A percentile compares a stretch with the other conserved stretches of the same genome.
These are phyloP conservation scores for Liopterus haemorrhoidalis DNA, from an alignment of 2,888 invertebrate species.

Conservation along the genomic window DNA sequence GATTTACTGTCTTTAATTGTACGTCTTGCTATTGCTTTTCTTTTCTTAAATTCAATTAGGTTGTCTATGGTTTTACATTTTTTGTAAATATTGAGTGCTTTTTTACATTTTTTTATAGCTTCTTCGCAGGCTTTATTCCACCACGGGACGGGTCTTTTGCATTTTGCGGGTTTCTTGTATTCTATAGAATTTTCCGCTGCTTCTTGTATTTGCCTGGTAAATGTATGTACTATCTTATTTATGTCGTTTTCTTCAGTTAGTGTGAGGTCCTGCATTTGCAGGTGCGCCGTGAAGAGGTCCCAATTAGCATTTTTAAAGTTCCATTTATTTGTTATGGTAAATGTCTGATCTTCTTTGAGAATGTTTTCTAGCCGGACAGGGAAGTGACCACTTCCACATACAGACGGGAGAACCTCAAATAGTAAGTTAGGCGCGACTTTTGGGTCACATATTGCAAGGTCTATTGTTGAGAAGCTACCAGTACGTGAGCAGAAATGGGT, in stretches of 20 bases:
- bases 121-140: not conserved
- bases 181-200: too few relatives aligned
- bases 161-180: too few relatives aligned
- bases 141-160: not conserved
- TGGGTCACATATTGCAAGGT: too few relatives aligned
- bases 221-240: not conserved
- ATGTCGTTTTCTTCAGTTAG: too few relatives aligned
- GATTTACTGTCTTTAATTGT: not conserved
- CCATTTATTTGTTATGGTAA: not conserved
- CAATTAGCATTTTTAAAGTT: not conserved
- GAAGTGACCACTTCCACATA: too few relatives aligned
- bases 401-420: too few relatives aligned
- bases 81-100: not conserved
- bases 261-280: too few relatives aligned
- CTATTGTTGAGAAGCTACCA: too few relatives aligned
- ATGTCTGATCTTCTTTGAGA: not conserved
- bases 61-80: not conserved
- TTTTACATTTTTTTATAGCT: not conserved
- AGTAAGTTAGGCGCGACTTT: too few relatives aligned
- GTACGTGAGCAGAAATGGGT: too few relatives aligned
- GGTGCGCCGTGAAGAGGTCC: not conserved
- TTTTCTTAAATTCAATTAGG: not conserved
- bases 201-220: too few relatives aligned
- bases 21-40: not conserved
- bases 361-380: not conserved